Base-by-base conservation (phyloP, 2,113 vertebrate species). In the Isichthys henryi region DNA sequence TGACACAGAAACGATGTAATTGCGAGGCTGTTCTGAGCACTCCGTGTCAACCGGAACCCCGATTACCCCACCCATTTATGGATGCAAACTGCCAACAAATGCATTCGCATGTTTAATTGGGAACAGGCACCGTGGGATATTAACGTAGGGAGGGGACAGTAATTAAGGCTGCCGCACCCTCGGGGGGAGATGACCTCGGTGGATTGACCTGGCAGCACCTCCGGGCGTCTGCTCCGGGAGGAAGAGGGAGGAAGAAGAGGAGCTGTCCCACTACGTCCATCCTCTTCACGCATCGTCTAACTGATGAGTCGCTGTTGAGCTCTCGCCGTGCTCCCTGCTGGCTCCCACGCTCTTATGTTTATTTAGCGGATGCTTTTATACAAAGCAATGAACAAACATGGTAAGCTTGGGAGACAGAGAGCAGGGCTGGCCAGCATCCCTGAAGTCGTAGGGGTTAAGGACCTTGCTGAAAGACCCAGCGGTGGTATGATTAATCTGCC, bases 1-100 rank as follows among this genome's bases (percentile, higher is more conserved):
- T 66, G 86, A 90, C 89, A 88, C 70, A 84, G 89, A 88, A 84
- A 88, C 74, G 15, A 52, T 53, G 74, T 90, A 90, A 90, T 88
- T 88, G 89, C 50, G 10, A 19, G 89, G 77, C 89, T n/a, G 52
- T 83, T 88, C 50, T 9, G 52, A 88, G 86, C 27, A 13, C n/a
- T 82, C 70, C 13, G 86, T 90, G 89, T 90, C 89, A 90, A 90
- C 88, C 82, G 89, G 86, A 87, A 82, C 35, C 58, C 49, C 77
- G 56, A 88, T 90, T 88, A 90, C 50, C 74, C 86, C 86, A 23
- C 70, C 49, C 43, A 45, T 90, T 90, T 58, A 84, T 31, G 87
- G 87, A 88, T 88, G 89, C 52, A 88, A 84, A 84, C 74, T 74
- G 82, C 80, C 70, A 83, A 62, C 86, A 90, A 88, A 31, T n/a